Base-by-base conservation (phyloP, 2,797 vertebrate species). In the Enteromius thamalakanensis region DNA sequence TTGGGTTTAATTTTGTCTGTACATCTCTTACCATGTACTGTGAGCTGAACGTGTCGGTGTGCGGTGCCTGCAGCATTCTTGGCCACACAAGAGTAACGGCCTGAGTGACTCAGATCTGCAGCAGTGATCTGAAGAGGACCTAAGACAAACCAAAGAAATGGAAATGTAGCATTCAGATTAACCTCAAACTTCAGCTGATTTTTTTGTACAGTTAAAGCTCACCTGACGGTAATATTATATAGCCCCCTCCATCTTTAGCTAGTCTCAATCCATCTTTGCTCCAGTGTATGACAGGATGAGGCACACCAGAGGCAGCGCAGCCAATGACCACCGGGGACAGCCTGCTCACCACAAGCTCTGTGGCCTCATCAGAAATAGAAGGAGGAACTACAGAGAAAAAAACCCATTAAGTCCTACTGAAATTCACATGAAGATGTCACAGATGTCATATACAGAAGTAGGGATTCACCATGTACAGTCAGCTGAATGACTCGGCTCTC, bases 281-380 rank as follows among this genome's bases (percentile, higher is more conserved):
- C 98, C 98, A 99, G 65, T 95, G 92, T 84, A 99, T 86, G 0
- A 91, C 89, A n/a, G 98, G 98, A 55, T 89, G 6, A 0, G 98
- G 98, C 81, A 99, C 94, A 0, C 98, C 98, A 0, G 96, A 96
- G 0, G 95, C 94, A 1, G 96, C 95, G 89, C 98, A 99, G 58
- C 96, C 93, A 19, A 99, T 94, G 62, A 99, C 84, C 17, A 96
- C 94, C 0, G 97, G 94, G 85, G 96, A 95, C 23, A 95, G 89
- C 87, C 90, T 97, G 87, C 92, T 98, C 14, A 97, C 95, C 64
- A 96, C 87, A 3, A 99, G 89, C 82, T 99, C 96, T 0, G 95
- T 93, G 74, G 94, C 94, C 89, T 99, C 98, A 88, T 99, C 98
- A 45, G 97, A 97, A 90, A 99, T 96, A 15, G 97, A 97, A 11